phyloP scores from a whole-genome alignment of 92 coral and sea anemone genomes.

The Meandrina meandrites region DNA sequence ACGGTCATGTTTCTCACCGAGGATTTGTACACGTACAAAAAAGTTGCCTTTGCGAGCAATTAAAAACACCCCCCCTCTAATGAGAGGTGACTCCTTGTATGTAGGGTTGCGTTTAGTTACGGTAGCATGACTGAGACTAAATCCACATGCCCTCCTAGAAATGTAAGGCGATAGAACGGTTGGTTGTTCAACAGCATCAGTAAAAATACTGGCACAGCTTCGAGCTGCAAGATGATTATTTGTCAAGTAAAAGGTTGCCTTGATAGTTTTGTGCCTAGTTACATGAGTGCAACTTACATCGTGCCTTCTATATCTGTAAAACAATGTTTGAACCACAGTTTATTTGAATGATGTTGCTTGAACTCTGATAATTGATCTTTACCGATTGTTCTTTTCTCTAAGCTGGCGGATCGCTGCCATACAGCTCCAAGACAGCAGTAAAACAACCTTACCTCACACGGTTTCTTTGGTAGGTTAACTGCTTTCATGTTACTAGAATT shows the following conservation, averaged over 20 bases:
- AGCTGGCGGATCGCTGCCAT: constrained; percentile 99
- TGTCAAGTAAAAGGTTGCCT: too few species aligned
- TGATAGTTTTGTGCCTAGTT: too few species aligned
- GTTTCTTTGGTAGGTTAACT: constrained; percentile 83
- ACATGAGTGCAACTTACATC: too few species aligned
- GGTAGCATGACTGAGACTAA: background rate
- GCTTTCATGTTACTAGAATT: background rate
- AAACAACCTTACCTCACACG: constrained; percentile 87
- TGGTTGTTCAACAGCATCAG: too few species aligned
- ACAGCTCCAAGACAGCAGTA: constrained; percentile 87
- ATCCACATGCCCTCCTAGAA: too few species aligned
- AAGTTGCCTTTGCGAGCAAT: background rate
- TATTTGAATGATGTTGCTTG: background rate
- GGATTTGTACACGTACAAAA: background rate
- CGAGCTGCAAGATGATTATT: too few species aligned
- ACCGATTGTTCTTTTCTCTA: background rate
- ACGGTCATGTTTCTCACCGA: background rate
- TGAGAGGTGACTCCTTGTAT: too few species aligned
- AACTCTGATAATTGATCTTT: background rate
- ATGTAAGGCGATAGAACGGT: too few species aligned
- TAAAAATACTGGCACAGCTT: too few species aligned
- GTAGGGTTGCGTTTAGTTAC: background rate
- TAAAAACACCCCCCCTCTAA: background rate
- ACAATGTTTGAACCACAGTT: background rate
- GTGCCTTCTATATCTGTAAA: too few species aligned